phyloP scores from a whole-genome alignment of 2,797 vertebrate genomes.

The Dryobates pubescens region DNA sequence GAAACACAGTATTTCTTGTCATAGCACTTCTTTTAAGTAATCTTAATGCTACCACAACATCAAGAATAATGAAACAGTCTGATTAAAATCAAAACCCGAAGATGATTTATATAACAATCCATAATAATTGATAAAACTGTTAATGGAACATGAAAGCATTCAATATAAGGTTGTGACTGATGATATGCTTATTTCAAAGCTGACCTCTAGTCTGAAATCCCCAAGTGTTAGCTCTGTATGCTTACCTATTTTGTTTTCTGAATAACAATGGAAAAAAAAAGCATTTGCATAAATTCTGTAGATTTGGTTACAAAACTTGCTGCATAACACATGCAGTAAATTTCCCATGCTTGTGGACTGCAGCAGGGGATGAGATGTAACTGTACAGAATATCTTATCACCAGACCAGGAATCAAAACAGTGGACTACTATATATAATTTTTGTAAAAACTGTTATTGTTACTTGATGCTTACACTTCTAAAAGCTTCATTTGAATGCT shows the following conservation, averaged over 20 bases:
- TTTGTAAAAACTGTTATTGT: neutral
- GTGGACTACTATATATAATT: neutral
- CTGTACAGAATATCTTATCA: neutral
- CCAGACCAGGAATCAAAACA: neutral
- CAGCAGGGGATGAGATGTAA: neutral
- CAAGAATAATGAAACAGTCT: neutral
- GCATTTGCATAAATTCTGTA: neutral
- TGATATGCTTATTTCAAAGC: neutral
- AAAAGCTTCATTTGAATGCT: constrained; percentile 15
- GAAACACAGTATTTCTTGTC: neutral
- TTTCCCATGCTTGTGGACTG: neutral
- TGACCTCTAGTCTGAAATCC: neutral
- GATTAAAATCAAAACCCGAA: neutral
- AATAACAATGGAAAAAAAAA: neutral
- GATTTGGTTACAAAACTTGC: neutral
- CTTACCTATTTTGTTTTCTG: neutral
- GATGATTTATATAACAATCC: neutral
- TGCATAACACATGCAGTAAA: neutral
- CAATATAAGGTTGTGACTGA: neutral
- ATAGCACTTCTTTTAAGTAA: neutral
- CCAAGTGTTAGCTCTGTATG: neutral
- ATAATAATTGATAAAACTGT: neutral
- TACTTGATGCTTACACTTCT: neutral
- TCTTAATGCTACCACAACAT: neutral
- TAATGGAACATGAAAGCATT: neutral